phyloP scores from a whole-genome alignment of 1,140 invertebrate species.

The Achroia grisella region DNA sequence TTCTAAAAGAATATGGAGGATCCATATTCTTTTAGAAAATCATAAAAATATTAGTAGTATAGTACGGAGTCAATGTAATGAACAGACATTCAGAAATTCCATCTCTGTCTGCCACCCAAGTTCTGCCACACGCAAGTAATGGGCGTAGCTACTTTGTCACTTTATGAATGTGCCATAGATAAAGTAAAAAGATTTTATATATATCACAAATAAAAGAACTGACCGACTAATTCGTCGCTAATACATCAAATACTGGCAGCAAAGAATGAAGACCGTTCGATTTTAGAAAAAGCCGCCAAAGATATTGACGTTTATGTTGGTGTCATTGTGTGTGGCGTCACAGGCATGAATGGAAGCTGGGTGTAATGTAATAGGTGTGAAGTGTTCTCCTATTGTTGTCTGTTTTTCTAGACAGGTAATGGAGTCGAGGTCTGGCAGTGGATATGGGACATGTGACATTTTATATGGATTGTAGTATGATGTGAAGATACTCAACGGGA shows the following conservation, averaged over 20 bases:
- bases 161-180: slow-evolving; percentile 35
- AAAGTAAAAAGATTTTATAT: slow-evolving; percentile 26
- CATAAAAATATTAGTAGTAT: too few relatives aligned
- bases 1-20: too few relatives aligned
- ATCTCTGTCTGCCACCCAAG: slow-evolving; percentile 44
- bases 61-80: too few relatives aligned
- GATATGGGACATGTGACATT: slow-evolving; percentile 21
- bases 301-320: slow-evolving; percentile 60
- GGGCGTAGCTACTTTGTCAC: slow-evolving; percentile 62
- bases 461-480: slow-evolving; percentile 10
- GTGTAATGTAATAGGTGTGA: slow-evolving; percentile 67
- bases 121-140: slow-evolving; percentile 53
- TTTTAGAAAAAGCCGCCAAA: slow-evolving; percentile 53
- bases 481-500: too few relatives aligned
- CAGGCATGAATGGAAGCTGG: slow-evolving; percentile 48
- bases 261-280: slow-evolving; percentile 61
- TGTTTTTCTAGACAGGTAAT: slow-evolving; percentile 49
- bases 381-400: slow-evolving; percentile 51
- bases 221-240: slow-evolving; percentile 62
- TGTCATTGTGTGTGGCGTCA: slow-evolving; percentile 60
- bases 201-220: slow-evolving; percentile 30
- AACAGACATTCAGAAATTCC: too few relatives aligned
- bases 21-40: too few relatives aligned
- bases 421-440: slow-evolving; percentile 33
- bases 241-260: slow-evolving; percentile 56